Percentiles rank a stretch among this genome's conserved stretches.
Evolutionary conservation across 2,888 invertebrate genomes (phyloP).

Genomic region (Fragum fragum): DNA sequence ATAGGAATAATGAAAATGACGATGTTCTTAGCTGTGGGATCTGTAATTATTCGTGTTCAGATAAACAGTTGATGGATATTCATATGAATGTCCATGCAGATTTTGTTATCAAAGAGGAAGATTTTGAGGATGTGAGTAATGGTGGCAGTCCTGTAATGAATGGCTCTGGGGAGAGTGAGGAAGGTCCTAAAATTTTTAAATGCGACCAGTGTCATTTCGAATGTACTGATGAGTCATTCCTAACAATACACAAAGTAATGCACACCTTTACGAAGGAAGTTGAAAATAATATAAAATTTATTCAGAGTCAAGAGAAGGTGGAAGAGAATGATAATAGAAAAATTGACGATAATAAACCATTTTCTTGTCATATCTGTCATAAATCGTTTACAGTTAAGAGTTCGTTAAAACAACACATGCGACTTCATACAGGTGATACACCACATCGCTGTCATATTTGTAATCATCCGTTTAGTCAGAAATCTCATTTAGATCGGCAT

Average conservation of each 20-base stretch:
- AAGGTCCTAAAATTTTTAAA: background rate
- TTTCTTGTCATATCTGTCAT: background rate
- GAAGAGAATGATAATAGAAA: background rate
- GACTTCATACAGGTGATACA: background rate
- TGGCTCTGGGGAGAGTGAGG: background rate
- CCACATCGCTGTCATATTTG: background rate
- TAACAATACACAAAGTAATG: background rate
- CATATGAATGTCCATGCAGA: no score
- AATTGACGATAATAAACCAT: background rate
- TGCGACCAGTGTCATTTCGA: background rate
- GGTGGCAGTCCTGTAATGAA: no score
- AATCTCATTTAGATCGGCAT: conserved; percentile 9
- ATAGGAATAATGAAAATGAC: no score
- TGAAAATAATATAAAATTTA: background rate
- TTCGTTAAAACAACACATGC: conserved; percentile 5
- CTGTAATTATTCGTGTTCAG: no score
- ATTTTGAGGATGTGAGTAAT: no score
- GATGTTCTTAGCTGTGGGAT: no score
- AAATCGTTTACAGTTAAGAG: conserved; percentile 1
- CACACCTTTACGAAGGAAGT: background rate
- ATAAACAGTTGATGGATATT: no score
- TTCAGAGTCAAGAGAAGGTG: background rate
- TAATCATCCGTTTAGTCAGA: background rate
- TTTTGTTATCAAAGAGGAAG: no score
- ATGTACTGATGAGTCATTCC: background rate